Evolutionary conservation across 2,113 vertebrate genomes (phyloP).

Genomic region (Mus spicilegus): DNA sequence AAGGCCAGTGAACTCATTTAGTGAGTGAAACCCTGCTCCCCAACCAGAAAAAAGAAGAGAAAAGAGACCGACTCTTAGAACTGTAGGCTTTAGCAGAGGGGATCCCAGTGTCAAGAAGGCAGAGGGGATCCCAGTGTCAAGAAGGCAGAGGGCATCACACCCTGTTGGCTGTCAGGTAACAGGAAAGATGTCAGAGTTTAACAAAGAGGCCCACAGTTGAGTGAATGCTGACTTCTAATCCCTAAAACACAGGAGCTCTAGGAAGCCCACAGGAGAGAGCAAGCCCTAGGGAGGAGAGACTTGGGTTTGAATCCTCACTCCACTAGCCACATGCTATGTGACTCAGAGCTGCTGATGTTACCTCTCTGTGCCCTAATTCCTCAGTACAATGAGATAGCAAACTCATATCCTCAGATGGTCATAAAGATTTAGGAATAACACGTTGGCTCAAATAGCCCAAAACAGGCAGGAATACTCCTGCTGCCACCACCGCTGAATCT

Average conservation of each 20-base stretch:
- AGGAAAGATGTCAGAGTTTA: background rate
- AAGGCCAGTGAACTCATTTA: background rate
- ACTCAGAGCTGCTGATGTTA: background rate
- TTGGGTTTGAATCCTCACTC: background rate
- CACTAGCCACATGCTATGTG: background rate
- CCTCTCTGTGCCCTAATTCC: conserved; percentile 20
- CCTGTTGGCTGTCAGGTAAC: background rate
- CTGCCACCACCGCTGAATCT: background rate
- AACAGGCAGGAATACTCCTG: background rate
- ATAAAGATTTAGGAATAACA: background rate
- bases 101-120: background rate
- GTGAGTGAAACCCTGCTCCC: background rate
- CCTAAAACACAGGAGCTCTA: background rate
- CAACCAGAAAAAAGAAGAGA: background rate
- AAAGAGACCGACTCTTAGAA: background rate
- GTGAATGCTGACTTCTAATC: background rate
- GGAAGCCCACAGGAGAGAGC: background rate
- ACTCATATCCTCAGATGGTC: background rate
- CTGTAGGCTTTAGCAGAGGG: background rate
- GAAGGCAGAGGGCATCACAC: background rate
- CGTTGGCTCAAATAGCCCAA: background rate
- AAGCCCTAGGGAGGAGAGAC: background rate
- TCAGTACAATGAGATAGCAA: background rate
- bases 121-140: background rate
- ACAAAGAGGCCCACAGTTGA: background rate